phyloP scores from a whole-genome alignment of 2,113 vertebrate species.

The Myxocyprinus asiaticus region DNA sequence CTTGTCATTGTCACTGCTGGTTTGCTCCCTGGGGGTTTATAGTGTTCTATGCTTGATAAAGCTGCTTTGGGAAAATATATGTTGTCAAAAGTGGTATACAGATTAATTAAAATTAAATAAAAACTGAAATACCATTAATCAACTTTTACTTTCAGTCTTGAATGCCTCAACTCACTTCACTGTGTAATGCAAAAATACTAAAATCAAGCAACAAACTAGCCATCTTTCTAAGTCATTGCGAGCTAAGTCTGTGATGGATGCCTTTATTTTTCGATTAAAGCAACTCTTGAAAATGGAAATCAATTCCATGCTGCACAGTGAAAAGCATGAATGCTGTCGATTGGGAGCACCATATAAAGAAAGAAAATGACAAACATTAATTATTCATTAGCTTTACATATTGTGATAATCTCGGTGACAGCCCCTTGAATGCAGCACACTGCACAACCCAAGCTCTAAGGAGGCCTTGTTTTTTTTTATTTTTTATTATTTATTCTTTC shows the following conservation, averaged over 20 bases:
- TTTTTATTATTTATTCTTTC: no score
- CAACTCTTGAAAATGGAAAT: no score
- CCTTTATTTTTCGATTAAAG: no score
- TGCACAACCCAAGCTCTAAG: conserved; percentile 1
- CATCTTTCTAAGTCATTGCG: not conserved
- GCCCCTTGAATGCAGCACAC: not conserved
- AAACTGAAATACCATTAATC: not conserved
- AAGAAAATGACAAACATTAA: not conserved
- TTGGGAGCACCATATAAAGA: not conserved
- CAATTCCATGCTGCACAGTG: no score
- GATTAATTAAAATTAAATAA: no score
- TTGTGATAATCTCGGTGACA: not conserved
- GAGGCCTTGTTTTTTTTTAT: no score
- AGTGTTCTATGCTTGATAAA: no score
- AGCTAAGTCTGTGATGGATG: not conserved
- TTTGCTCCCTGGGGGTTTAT: no score
- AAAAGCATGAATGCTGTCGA: not conserved
- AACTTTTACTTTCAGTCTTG: not conserved
- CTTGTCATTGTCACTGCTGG: no score
- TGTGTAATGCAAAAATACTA: not conserved
- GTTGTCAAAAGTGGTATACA: no score
- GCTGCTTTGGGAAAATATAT: no score
- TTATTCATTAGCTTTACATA: not conserved
- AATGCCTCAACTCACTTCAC: no score
- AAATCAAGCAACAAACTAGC: not conserved